These are phyloP conservation scores for Leptogaster cylindrica DNA, from an alignment of 2,888 invertebrate species.

Conservation along the genomic window DNA sequence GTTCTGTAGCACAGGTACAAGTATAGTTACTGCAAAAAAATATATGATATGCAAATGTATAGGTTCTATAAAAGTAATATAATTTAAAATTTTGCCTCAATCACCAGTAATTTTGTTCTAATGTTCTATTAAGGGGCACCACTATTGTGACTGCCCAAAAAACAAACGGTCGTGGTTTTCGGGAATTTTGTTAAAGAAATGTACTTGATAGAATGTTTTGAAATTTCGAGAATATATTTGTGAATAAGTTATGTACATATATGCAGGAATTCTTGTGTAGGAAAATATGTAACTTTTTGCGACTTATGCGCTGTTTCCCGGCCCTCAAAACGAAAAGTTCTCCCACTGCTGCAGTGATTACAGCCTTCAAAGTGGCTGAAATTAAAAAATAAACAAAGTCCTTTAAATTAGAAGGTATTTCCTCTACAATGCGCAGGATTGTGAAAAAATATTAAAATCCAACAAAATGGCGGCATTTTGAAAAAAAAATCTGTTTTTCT, in stretches of 20 bases:
- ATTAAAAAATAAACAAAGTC: too few relatives aligned
- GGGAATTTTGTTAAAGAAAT: neutral
- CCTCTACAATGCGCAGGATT: neutral
- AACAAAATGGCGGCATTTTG: neutral
- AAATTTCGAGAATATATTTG: too few relatives aligned
- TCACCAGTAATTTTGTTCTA: too few relatives aligned
- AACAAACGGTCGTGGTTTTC: neutral
- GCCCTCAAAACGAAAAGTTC: neutral
- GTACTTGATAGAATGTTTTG: too few relatives aligned
- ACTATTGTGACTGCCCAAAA: neutral
- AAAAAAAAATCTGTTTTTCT: neutral
- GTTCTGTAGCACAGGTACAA: too few relatives aligned
- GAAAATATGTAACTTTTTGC: neutral
- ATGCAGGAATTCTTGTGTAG: neutral
- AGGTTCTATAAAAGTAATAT: too few relatives aligned
- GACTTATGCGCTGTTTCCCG: neutral
- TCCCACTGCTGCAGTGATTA: neutral
- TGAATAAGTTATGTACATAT: neutral
- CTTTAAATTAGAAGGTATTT: slow-evolving; percentile 1
- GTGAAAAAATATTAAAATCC: neutral
- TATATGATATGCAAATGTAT: too few relatives aligned
- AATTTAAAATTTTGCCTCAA: too few relatives aligned
- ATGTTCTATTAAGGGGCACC: neutral
- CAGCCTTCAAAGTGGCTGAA: neutral
- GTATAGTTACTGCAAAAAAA: too few relatives aligned